Base-by-base conservation (phyloP, 2,888 invertebrate genomes). In the Drosophila infuscata region DNA sequence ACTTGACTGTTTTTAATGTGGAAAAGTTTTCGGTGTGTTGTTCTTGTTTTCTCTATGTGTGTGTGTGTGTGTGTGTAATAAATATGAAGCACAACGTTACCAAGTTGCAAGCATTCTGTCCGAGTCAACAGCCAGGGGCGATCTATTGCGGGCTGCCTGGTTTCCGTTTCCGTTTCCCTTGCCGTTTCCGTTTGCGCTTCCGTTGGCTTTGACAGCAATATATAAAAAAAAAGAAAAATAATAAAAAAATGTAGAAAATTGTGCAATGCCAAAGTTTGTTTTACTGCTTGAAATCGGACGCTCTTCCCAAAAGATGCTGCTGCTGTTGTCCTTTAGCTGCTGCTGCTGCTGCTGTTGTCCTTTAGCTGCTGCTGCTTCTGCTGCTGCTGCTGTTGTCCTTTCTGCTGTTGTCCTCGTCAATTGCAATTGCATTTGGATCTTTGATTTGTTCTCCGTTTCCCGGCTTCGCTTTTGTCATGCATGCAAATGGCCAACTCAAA, bases 1-100 rank as follows among this genome's bases (percentile, higher is more conserved):
- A 79, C 86, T 90, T 76, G 51, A 57, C 64, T 74, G 81, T 85
- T 79, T 86, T 83, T 90, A 86, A 88, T 90, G 81, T 70, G 57
- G 25, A 65, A 82, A 82, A 84, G 54, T 84, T 84, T 70, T 35
- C 20, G 51, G 30, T 62, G 49, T 36, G 48, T 12, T 25, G 20
- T 9, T 36, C 32, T 60, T 35, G 9, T 57, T 25, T 25, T 25
- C 25, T 41, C 29, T 57, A 49, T 74, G 66, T 79, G 41, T 68
- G 46, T 64, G 35, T 60, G 48, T 57, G 25, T 57, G 56, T 74
- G 71, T 77, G 72, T 73, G 78, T 70, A 78, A 81, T 88, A 83
- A 88, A 81, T 90, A 85, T 82, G 66, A 80, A 80, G 82, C 74
- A 79, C 71, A 82, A 68, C 76, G 76, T 76, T 84, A 66, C 66